Conservation (phyloP, 2,888 invertebrate genomes). For the Pterostichus madidus region DNA sequence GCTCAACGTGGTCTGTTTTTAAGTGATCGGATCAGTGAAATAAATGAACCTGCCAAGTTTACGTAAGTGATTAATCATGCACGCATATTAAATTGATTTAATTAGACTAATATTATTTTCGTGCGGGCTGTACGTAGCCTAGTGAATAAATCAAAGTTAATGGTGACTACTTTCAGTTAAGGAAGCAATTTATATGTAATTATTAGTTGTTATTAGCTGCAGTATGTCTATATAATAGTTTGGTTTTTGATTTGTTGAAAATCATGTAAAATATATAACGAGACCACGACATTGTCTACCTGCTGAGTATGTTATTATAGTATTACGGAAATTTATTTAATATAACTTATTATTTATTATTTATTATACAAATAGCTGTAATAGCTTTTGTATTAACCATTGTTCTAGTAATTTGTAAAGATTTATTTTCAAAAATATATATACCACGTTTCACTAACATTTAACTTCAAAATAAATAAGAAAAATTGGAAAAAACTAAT, state of each 20-base stretch:
- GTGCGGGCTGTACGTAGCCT: background rate
- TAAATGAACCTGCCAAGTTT: constrained; percentile 31
- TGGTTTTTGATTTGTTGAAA: constrained; percentile 24
- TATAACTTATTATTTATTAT: background rate
- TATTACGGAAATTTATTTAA: constrained; percentile 24
- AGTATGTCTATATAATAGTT: constrained; percentile 34
- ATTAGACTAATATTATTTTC: constrained; percentile 31
- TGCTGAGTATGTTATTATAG: constrained; percentile 28
- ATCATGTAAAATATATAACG: constrained; percentile 37
- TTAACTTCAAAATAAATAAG: no score
- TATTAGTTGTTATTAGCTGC: constrained; percentile 30
- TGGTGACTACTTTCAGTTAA: constrained; percentile 37
- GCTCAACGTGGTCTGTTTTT: background rate
- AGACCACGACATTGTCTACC: constrained; percentile 25
- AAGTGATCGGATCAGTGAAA: background rate
- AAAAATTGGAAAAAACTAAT: no score
- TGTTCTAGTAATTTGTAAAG: no score
- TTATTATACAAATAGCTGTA: background rate
- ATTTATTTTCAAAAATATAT: no score
- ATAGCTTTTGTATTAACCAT: no score
- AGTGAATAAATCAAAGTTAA: constrained; percentile 28
- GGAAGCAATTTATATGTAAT: constrained; percentile 44
- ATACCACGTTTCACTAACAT: background rate
- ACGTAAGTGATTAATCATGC: constrained; percentile 22
- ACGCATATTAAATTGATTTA: constrained; percentile 39